Base-by-base conservation (phyloP, 2,797 vertebrate species). In the Glossophaga mutica region DNA sequence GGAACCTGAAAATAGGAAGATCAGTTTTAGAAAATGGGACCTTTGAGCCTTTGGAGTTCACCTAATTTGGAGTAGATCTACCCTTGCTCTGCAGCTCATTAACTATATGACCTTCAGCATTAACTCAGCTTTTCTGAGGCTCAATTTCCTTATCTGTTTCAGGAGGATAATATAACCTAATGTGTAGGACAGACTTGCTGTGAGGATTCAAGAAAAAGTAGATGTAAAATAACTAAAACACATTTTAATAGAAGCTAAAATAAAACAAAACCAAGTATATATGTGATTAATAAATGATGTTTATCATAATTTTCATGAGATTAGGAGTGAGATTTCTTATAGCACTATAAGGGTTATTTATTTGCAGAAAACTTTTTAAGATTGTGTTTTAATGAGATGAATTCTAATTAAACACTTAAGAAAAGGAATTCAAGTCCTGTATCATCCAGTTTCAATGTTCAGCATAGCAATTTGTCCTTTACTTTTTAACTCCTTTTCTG, bases 231-330 rank as follows among this genome's bases (percentile, higher is more conserved):
- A 76, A 8, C 34, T 76, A 57, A 73, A 92, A 55, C 9, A 44
- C 21, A 93, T 90, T 88, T 77, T 79, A 84, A 42, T n/a, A 37
- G 24, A 79, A 65, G 16, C 8, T 91, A 91, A 90, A 92, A 90
- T 90, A 32, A 79, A 79, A 24, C 6, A 85, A 89, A 90, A 89
- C 8, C 32, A 92, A 87, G 24, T 57, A 74, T 70, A n/a, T 67
- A 12, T 46, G 50, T 59, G 12, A 73, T 83, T 81, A 77, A 82
- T 76, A 91, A 92, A 52, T 81, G 32, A 4, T 55, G 0, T 22
- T 92, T 85, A 85, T 76, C 34, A 48, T 85, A 59, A 44, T 68
- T 21, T 70, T 81, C 10, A 21, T 81, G 52, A 84, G 46, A 92
- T 65, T 77, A n/a, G 32, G 1, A 84, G 0, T 67, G 42, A 71